Evolutionary conservation across 2,113 vertebrate genomes (phyloP).

Genomic region (Copsychus sechellarum): DNA sequence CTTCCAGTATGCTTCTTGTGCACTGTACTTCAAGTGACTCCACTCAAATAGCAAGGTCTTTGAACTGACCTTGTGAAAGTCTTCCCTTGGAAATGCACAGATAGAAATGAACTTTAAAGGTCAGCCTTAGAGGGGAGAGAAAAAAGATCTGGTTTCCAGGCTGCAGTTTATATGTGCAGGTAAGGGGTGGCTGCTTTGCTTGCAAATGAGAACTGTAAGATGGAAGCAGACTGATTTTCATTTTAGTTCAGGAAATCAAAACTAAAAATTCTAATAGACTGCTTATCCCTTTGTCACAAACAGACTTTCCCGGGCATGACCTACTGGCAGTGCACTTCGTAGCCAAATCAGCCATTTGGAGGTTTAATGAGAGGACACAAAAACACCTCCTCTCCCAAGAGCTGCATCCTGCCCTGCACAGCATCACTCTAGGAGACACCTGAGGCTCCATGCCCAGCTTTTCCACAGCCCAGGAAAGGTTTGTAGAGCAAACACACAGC

Average conservation of each 20-base stretch:
- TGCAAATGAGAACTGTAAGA: not conserved
- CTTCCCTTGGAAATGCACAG: conserved; percentile 39
- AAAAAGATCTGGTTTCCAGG: not conserved
- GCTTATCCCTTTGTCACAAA: not conserved
- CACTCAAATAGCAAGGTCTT: conserved; percentile 53
- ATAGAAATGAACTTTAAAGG: conserved; percentile 67
- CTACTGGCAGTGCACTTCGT: not conserved
- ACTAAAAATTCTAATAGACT: not conserved
- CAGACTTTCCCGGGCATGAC: not conserved
- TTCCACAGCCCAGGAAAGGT: not conserved
- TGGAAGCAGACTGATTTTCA: not conserved
- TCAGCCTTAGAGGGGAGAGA: not conserved
- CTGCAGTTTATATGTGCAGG: not conserved
- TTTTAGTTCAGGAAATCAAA: not conserved
- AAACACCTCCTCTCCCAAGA: not conserved
- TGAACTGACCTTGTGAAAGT: conserved; percentile 51
- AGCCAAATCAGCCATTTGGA: not conserved
- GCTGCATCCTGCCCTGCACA: not conserved
- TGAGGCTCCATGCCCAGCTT: not conserved
- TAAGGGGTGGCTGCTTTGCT: not conserved
- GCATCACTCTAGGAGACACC: not conserved
- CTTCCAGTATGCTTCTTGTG: not conserved
- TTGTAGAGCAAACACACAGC: not conserved
- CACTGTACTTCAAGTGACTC: conserved; percentile 34
- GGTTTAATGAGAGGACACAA: not conserved